A percentile compares a stretch with the other conserved stretches of the same genome.
Conservation (phyloP, 2,888 invertebrate genomes). For the Trypoxylon attenuatum region DNA sequence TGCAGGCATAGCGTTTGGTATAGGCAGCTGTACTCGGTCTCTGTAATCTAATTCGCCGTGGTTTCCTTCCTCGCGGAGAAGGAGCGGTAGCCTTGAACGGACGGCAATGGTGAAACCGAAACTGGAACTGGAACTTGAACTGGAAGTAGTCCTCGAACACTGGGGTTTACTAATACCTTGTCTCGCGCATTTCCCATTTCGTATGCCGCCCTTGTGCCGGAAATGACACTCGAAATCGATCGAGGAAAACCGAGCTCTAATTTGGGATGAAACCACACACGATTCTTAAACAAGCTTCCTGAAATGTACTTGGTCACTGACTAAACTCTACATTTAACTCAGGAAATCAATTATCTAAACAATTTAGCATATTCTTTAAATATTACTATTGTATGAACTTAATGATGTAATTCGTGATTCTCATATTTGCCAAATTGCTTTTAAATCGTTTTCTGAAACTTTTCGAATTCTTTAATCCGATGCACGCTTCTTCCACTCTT, state of each 20-base stretch:
- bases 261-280: neutral
- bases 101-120: constrained; percentile 37
- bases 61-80: constrained; percentile 1
- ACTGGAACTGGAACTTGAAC: constrained; percentile 39
- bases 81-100: neutral
- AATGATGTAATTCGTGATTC: no score
- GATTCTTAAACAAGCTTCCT: no score
- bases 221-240: constrained; percentile 36
- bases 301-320: no score
- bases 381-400: no score
- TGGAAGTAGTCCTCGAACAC: constrained; percentile 12
- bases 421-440: no score
- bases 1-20: neutral
- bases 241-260: constrained; percentile 11
- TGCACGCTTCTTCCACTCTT: no score
- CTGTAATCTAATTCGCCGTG: constrained; percentile 33
- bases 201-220: constrained; percentile 13
- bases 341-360: no score
- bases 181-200: constrained; percentile 32
- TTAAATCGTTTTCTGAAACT: no score
- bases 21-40: neutral
- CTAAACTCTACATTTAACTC: no score
- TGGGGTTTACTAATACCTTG: neutral
- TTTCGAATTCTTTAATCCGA: no score
- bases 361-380: no score